These are phyloP conservation scores for Hypotaenidia okinawae DNA, from an alignment of 2,797 vertebrate species.

Conservation along the genomic window DNA sequence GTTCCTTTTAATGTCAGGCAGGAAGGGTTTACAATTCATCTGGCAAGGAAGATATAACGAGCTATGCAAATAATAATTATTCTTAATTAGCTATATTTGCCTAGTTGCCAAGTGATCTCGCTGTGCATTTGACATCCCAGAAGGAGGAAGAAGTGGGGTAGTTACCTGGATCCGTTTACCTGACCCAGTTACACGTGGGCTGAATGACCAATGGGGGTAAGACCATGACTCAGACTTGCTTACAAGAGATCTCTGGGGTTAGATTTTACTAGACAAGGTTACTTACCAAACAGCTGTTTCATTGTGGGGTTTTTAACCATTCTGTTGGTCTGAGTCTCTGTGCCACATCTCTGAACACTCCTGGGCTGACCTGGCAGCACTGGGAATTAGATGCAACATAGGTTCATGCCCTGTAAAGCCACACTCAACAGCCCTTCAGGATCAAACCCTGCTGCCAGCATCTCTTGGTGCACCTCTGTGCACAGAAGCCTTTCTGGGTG, in stretches of 20 bases:
- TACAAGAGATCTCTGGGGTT: background rate
- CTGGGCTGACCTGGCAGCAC: background rate
- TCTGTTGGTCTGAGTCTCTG: accelerated
- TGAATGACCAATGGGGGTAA: background rate
- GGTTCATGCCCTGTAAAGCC: background rate
- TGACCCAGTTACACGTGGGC: background rate
- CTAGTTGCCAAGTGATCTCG: background rate
- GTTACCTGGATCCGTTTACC: background rate
- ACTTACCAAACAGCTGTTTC: background rate
- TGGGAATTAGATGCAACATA: background rate
- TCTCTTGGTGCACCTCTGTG: background rate
- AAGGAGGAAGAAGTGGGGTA: background rate
- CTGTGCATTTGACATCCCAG: background rate
- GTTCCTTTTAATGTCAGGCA: background rate
- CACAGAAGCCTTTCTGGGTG: background rate
- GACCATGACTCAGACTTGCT: background rate
- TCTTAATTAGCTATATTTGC: background rate
- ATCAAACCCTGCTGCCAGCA: background rate
- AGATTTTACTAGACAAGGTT: background rate
- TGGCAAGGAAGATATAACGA: background rate
- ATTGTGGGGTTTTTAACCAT: background rate
- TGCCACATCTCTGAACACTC: accelerated
- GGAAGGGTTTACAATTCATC: background rate
- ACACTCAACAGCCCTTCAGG: background rate
- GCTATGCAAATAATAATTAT: background rate